Percentiles rank a stretch among this genome's conserved stretches.
These are phyloP conservation scores for Heteromormyrus szaboi DNA, from an alignment of 2,797 vertebrate genomes.

Conservation along the genomic window DNA sequence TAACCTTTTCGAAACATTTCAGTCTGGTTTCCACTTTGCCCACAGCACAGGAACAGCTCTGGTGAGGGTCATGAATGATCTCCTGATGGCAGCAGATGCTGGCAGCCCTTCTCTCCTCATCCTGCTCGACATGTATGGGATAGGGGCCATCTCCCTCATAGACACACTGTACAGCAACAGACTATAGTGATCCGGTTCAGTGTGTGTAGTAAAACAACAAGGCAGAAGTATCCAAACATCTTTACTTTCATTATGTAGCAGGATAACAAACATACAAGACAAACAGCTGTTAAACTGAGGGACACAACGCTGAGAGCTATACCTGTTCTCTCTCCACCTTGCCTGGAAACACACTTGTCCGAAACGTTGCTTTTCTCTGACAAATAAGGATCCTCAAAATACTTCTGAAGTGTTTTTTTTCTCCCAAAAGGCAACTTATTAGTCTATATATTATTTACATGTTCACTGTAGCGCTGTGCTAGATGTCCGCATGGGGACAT, in stretches of 20 bases:
- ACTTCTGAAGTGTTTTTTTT: slow-evolving; percentile 36
- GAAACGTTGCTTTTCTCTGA: background rate
- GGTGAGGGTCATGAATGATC: too few species aligned
- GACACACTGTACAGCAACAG: background rate
- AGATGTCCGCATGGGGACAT: slow-evolving; percentile 27
- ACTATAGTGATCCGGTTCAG: background rate
- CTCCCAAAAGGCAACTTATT: slow-evolving; percentile 2
- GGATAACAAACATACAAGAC: slow-evolving; percentile 23
- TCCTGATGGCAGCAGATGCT: too few species aligned
- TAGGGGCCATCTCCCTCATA: background rate
- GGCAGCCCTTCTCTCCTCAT: too few species aligned
- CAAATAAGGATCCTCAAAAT: slow-evolving; percentile 28
- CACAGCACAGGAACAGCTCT: too few species aligned
- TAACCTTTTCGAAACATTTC: too few species aligned
- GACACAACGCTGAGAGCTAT: background rate
- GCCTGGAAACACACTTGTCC: background rate
- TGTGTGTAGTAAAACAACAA: background rate
- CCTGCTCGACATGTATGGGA: background rate
- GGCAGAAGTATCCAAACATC: slow-evolving; percentile 31
- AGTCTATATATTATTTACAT: slow-evolving; percentile 1
- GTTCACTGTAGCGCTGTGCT: background rate
- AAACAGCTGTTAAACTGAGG: slow-evolving; percentile 29
- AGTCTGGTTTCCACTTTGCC: too few species aligned
- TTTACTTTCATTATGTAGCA: slow-evolving; percentile 47
- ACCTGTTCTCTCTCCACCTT: background rate